Conservation (phyloP, 2,113 vertebrate genomes). For the Chaetops frenatus region DNA sequence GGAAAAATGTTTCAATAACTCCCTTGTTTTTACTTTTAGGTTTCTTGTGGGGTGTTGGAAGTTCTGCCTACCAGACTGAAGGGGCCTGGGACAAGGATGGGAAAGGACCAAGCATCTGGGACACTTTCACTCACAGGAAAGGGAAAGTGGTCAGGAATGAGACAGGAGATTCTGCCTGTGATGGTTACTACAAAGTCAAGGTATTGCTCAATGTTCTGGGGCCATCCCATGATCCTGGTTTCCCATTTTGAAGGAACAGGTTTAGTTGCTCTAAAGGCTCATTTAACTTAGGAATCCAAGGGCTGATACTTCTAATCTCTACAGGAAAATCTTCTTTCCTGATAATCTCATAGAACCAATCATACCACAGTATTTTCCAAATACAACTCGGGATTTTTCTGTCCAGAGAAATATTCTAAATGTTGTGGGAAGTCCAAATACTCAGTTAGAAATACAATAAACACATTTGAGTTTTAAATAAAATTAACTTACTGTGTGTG, state of each 20-base stretch:
- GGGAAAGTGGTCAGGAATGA: constrained; percentile 78
- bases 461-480: not conserved
- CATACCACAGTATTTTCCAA: not conserved
- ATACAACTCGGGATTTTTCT: not conserved
- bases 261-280: not conserved
- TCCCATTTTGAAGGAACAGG: not conserved
- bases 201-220: constrained; percentile 21
- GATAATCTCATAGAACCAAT: not conserved
- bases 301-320: not conserved
- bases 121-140: constrained; percentile 82
- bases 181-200: constrained; percentile 87
- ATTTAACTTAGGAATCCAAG: not conserved
- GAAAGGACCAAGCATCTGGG: constrained; percentile 94
- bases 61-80: constrained; percentile 93
- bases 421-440: not conserved
- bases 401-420: not conserved
- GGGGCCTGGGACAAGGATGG: constrained; percentile 92
- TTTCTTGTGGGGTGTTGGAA: constrained; percentile 91
- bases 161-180: constrained; percentile 83
- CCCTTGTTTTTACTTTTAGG: constrained; percentile 48
- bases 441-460: not conserved
- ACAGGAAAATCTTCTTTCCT: not conserved
- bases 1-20: not conserved
- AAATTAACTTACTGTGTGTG: not conserved
- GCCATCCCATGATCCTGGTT: not conserved